These are phyloP conservation scores for Gymnorhina tibicen DNA, from an alignment of 2,113 vertebrate species.

Conservation along the genomic window DNA sequence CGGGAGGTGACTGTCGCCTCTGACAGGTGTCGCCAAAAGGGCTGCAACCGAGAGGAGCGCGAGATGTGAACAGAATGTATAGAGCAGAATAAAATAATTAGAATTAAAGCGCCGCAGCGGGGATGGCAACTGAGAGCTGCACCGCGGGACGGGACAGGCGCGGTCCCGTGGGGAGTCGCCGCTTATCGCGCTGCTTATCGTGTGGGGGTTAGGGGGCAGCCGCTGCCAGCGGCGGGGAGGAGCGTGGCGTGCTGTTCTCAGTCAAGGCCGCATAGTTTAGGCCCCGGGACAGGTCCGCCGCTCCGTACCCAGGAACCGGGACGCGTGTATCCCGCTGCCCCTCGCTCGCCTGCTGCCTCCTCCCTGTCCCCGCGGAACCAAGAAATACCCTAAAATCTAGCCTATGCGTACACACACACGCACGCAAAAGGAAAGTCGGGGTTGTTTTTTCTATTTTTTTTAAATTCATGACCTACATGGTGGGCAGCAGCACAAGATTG, in stretches of 20 bases:
- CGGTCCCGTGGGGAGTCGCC: not conserved
- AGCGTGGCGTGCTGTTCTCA: not conserved
- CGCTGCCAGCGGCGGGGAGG: not conserved
- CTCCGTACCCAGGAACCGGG: rapidly evolving
- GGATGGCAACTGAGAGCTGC: not conserved
- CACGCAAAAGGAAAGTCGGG: not conserved
- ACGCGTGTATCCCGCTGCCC: not conserved
- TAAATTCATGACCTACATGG: not conserved
- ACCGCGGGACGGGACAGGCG: not conserved
- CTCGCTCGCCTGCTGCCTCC: not conserved
- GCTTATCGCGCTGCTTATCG: no score
- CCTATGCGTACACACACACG: rapidly evolving
- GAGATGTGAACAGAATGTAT: not conserved
- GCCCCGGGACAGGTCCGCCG: not conserved
- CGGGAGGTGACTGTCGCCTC: not conserved
- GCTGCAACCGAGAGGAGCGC: not conserved
- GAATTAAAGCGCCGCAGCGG: not conserved
- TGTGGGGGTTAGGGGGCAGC: not conserved
- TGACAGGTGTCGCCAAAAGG: not conserved
- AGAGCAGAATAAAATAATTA: not conserved
- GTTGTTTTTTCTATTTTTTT: not conserved
- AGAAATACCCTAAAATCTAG: no score
- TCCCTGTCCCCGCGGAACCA: not conserved
- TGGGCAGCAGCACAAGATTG: not conserved
- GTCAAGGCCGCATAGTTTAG: no score